A percentile compares a stretch with the other conserved stretches of the same genome.
Evolutionary conservation across 2,113 vertebrate species (phyloP).

Genomic region (Strix aluco): DNA sequence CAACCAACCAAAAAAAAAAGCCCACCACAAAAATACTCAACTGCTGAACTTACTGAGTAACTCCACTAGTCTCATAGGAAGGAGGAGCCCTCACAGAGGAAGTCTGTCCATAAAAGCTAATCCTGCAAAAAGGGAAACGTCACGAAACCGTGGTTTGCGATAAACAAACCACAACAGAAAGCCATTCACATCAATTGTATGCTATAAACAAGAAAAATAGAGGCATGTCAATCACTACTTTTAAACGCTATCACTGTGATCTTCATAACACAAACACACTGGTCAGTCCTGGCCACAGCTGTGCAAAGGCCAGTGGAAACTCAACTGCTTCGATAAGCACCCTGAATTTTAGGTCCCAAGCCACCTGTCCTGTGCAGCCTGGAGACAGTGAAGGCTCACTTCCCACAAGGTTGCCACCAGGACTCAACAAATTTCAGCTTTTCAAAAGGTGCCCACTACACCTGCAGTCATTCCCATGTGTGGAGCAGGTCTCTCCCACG

Average conservation of each 20-base stretch:
- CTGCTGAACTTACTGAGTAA: conserved; percentile 63
- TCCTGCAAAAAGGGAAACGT: conserved; percentile 58
- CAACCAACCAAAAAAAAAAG: neutral
- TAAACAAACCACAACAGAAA: conserved; percentile 35
- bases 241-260: neutral
- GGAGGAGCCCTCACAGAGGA: conserved; percentile 58
- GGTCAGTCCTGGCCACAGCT: neutral
- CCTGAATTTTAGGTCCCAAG: neutral
- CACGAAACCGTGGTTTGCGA: conserved; percentile 18
- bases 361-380: neutral
- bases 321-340: neutral
- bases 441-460: neutral
- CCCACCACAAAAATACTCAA: neutral
- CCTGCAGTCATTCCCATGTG: neutral
- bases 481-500: neutral
- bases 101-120: conserved; percentile 68
- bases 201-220: neutral
- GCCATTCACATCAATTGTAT: neutral
- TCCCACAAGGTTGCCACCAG: neutral
- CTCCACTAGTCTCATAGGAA: conserved; percentile 57
- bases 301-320: neutral
- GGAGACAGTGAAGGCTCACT: neutral
- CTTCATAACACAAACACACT: neutral
- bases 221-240: neutral
- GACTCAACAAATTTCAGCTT: neutral